Conservation (phyloP, 2,888 invertebrate species). For the Hypselothyrea guttata region DNA sequence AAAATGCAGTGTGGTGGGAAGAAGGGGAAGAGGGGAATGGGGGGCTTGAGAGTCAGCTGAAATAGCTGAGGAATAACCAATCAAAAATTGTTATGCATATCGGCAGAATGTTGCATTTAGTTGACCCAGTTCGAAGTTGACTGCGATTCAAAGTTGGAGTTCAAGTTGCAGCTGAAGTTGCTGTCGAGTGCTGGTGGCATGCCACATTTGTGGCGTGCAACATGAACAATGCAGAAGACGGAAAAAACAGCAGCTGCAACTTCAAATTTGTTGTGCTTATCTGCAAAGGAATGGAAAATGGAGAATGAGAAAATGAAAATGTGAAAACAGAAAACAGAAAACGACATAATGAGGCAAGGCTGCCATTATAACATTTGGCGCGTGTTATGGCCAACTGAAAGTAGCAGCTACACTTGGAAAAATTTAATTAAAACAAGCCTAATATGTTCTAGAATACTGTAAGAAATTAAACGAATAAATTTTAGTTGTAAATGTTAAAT, state of each 20-base stretch:
- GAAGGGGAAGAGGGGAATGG: conserved; percentile 1
- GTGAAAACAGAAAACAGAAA: conserved; percentile 10
- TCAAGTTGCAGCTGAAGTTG: too few relatives aligned
- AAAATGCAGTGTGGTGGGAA: not conserved
- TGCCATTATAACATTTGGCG: too few relatives aligned
- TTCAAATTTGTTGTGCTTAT: conserved; percentile 39
- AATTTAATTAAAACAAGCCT: too few relatives aligned
- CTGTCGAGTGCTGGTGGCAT: conserved; percentile 29
- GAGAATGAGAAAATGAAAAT: too few relatives aligned
- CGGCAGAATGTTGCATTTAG: conserved; percentile 54
- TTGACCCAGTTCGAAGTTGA: conserved; percentile 48
- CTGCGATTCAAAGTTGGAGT: too few relatives aligned
- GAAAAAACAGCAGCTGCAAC: conserved; percentile 22
- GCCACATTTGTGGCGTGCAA: conserved; percentile 48
- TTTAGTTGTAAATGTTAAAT: too few relatives aligned
- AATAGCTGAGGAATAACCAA: conserved; percentile 16
- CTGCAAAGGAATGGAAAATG: conserved; percentile 24
- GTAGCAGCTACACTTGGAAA: too few relatives aligned
- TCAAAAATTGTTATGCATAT: conserved; percentile 39
- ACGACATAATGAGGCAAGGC: too few relatives aligned
- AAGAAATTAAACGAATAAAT: too few relatives aligned
- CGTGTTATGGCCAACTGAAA: too few relatives aligned
- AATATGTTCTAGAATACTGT: too few relatives aligned
- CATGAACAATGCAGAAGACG: conserved; percentile 55
- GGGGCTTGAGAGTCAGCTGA: conserved; percentile 1